Percentiles rank a stretch among this genome's conserved stretches.
Conservation (phyloP, 1,140 invertebrate genomes). For the Drosophila pachea region DNA sequence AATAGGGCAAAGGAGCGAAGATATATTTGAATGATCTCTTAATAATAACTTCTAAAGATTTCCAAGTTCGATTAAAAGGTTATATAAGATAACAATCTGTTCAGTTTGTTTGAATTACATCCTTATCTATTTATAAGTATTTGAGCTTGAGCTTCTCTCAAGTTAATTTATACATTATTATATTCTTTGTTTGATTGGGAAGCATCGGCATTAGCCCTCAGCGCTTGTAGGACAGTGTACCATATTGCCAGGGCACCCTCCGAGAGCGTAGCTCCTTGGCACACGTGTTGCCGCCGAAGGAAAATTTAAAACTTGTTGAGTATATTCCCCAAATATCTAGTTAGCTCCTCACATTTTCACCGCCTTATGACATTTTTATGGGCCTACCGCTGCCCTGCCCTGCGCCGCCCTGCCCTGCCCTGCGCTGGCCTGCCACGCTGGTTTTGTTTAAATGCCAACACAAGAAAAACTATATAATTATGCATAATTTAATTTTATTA, state of each 20-base stretch:
- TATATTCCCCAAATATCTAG: constrained; percentile 33
- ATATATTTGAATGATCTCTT: constrained; percentile 1
- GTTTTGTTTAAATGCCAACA: constrained; percentile 56
- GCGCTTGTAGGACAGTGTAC: constrained; percentile 20
- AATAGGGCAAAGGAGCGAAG: not conserved
- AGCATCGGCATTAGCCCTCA: too few species aligned
- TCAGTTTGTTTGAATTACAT: too few species aligned
- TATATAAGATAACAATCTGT: not conserved
- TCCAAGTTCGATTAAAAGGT: not conserved
- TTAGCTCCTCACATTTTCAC: constrained; percentile 46
- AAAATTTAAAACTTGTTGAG: constrained; percentile 34
- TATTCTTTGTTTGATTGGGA: too few species aligned
- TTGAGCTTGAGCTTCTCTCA: too few species aligned
- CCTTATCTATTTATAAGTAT: too few species aligned
- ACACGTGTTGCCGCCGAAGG: constrained; percentile 26
- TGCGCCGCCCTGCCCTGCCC: not conserved
- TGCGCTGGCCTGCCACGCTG: constrained; percentile 15
- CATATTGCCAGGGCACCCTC: constrained; percentile 5
- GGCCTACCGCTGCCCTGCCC: constrained; percentile 5
- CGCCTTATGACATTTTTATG: constrained; percentile 72
- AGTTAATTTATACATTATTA: too few species aligned
- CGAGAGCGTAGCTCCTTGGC: constrained; percentile 20
- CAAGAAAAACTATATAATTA: constrained; percentile 58
- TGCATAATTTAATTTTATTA: constrained; percentile 67
- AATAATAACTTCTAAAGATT: too few species aligned